These are phyloP conservation scores for Zygothrica quintamaculata DNA, from an alignment of 2,888 invertebrate species.

Conservation along the genomic window DNA sequence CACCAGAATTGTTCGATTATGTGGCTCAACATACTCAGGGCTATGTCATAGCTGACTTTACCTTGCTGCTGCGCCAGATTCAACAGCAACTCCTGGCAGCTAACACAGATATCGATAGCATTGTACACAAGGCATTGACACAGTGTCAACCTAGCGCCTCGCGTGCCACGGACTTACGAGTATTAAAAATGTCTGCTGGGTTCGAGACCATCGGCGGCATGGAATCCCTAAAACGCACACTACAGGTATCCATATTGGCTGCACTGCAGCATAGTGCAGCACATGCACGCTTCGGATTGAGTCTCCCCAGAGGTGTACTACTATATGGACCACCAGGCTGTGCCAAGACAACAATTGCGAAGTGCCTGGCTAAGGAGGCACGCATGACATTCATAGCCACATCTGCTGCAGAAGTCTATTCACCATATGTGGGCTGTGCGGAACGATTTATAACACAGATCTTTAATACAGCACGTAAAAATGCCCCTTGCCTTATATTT, in stretches of 20 bases:
- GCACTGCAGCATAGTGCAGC: conserved; percentile 86
- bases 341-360: conserved; percentile 88
- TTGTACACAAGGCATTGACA: conserved; percentile 33
- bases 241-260: conserved; percentile 86
- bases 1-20: conserved; percentile 63
- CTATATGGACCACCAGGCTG: conserved; percentile 89
- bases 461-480: conserved; percentile 87
- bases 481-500: conserved; percentile 87
- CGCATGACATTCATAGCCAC: conserved; percentile 86
- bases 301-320: conserved; percentile 86
- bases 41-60: conserved; percentile 86
- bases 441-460: conserved; percentile 87
- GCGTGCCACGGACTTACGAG: conserved; percentile 84
- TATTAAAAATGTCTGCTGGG: conserved; percentile 82
- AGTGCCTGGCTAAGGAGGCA: conserved; percentile 86
- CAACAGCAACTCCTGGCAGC: conserved; percentile 60
- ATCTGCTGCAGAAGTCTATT: conserved; percentile 87
- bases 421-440: conserved; percentile 88
- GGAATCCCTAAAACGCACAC: conserved; percentile 85
- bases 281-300: conserved; percentile 86
- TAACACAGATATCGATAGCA: conserved; percentile 13
- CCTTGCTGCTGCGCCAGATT: conserved; percentile 84
- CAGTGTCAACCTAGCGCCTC: conserved; percentile 82
- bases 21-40: conserved; percentile 86
- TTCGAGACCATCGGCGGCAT: conserved; percentile 87